Evolutionary conservation across 2,888 invertebrate genomes (phyloP).

Genomic region (Amphimallon solstitiale): DNA sequence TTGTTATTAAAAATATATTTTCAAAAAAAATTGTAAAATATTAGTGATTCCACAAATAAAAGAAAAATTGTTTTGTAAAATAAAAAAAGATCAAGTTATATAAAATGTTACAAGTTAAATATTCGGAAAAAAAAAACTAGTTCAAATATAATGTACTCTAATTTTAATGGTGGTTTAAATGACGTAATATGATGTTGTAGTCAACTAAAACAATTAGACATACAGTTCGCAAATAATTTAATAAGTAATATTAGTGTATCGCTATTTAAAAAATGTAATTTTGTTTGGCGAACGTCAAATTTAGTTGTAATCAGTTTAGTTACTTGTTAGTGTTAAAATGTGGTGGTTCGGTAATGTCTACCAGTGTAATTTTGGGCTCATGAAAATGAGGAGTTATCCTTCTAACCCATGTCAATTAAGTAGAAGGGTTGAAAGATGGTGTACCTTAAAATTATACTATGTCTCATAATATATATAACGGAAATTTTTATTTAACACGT

Average conservation of each 20-base stretch:
- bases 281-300: conserved; percentile 23
- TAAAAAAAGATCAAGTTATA: no score
- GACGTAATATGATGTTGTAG: no score
- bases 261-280: conserved; percentile 28
- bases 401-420: conserved; percentile 37
- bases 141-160: no score
- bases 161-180: no score
- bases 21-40: no score
- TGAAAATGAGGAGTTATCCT: conserved; percentile 28
- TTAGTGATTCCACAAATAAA: no score
- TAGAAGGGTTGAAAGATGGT: conserved; percentile 37
- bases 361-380: conserved; percentile 26
- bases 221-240: conserved; percentile 3
- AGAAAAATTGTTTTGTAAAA: no score
- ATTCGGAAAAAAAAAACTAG: no score
- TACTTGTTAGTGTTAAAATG: conserved; percentile 29
- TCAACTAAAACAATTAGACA: conserved; percentile 15
- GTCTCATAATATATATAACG: conserved; percentile 32
- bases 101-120: no score
- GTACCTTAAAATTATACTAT: conserved; percentile 37
- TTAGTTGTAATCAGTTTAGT: conserved; percentile 28
- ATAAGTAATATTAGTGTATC: background rate
- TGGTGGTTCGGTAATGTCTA: conserved; percentile 28
- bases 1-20: no score
- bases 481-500: conserved; percentile 8